These are phyloP conservation scores for Neostethus bicornis DNA, from an alignment of 2,797 vertebrate species.

Conservation along the genomic window DNA sequence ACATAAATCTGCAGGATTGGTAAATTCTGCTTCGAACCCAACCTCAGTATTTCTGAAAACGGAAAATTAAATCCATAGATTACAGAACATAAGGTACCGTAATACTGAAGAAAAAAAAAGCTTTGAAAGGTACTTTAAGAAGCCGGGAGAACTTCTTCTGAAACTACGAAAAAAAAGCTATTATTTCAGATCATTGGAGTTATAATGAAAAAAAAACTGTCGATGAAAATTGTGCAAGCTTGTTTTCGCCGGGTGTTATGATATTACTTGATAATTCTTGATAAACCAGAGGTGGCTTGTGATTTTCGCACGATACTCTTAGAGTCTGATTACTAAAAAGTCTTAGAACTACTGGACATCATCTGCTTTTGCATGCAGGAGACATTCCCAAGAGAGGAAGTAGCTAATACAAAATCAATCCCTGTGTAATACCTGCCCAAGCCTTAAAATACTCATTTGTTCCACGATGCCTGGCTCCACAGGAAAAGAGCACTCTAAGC, in stretches of 20 bases:
- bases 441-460: slow-evolving; percentile 27
- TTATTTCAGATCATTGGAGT: neutral
- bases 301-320: neutral
- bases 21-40: neutral
- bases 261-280: no score
- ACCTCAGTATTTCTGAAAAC: neutral
- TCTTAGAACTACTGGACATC: slow-evolving; percentile 67
- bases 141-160: neutral
- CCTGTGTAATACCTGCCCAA: slow-evolving; percentile 2
- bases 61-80: neutral
- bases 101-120: neutral
- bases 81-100: neutral
- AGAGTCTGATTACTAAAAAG: neutral
- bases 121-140: neutral
- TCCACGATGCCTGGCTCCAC: slow-evolving; percentile 40
- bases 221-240: neutral
- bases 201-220: neutral
- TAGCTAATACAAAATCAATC: neutral
- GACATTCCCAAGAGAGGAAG: slow-evolving; percentile 5
- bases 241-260: no score
- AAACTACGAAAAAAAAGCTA: neutral
- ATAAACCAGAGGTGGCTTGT: neutral
- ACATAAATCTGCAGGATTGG: neutral
- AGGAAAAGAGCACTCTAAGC: slow-evolving; percentile 19
- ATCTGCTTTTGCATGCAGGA: slow-evolving; percentile 44